Evolutionary conservation across 2,888 invertebrate species (phyloP), one percentile per base, ranked within the genome.

Genomic region (Lydus trimaculatus): DNA sequence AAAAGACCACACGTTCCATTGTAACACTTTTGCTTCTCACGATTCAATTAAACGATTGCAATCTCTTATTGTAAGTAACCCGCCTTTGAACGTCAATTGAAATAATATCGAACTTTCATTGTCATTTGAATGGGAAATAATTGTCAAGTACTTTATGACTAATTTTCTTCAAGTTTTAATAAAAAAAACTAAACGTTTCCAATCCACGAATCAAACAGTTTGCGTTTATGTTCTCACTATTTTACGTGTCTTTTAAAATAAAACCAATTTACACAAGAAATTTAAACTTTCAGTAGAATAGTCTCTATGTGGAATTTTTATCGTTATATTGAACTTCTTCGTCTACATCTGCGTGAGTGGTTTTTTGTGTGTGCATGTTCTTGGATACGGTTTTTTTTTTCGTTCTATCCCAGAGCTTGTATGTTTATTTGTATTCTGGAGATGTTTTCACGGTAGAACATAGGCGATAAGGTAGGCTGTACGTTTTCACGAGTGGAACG

Each of bases 391-490:
- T 36, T 36, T 43, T 6, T 36, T 36, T 36, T 43, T 6, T 17
- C 3, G 1, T 3, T 17, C n/a, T n/a, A n/a, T n/a, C n/a, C n/a
- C n/a, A n/a, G n/a, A n/a, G 1, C 8, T 17, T 6, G 20, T 48
- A 20, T 20, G 9, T 48, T 20, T 48, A 48, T 48, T 48, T 48
- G 11, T 48, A 48, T 48, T 20, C 48, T 9, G 20, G 9, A 48
- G 48, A 8, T 20, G 48, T 48, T 20, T 36, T 15, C 36, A 36
- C 15, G 1, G 43, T 1, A n/a, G n/a, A 17, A 17, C 17, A 43
- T n/a, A 13, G 5, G 43, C 43, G 43, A 43, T 65, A 63, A 56
- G 52, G 15, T 20, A 31, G 56, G 63, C 56, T 60, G 31, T 23
- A 23, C 11, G 28, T 3, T 20, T 17, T 31, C 61, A 64, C 52